A percentile compares a stretch with the other conserved stretches of the same genome.
Conservation (phyloP, 2,888 invertebrate genomes). For the Mesorhabditis belari region DNA sequence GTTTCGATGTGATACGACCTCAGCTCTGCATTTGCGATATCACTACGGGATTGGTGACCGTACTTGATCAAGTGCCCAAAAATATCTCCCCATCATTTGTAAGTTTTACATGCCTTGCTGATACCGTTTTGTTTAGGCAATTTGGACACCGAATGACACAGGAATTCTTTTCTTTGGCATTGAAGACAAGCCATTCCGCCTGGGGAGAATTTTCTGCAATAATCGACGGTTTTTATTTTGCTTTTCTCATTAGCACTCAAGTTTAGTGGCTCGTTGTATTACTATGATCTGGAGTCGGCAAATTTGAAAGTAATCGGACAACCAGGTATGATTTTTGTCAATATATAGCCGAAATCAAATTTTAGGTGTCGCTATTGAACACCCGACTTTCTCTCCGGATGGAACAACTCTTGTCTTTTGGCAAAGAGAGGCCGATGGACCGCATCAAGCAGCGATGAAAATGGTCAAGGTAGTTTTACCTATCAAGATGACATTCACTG, state of each 20-base stretch:
- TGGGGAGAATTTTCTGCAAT: constrained; percentile 46
- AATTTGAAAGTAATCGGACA: constrained; percentile 19
- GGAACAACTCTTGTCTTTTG: constrained; percentile 28
- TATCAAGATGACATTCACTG: not conserved
- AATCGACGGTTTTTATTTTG: constrained; percentile 25
- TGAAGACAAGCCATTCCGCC: constrained; percentile 28
- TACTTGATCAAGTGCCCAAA: constrained; percentile 30
- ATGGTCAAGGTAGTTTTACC: constrained; percentile 15
- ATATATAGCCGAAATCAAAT: not conserved
- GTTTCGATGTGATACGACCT: constrained; percentile 36
- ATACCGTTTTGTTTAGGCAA: constrained; percentile 12
- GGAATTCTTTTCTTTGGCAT: constrained; percentile 50
- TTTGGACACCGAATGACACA: constrained; percentile 47
- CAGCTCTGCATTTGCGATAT: constrained; percentile 45
- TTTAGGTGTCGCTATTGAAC: constrained; percentile 16
- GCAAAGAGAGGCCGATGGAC: constrained; percentile 36
- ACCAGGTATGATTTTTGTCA: constrained; percentile 1
- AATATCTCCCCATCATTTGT: constrained; percentile 35
- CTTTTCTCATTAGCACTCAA: no score
- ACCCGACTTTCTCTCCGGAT: constrained; percentile 34
- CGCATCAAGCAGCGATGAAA: constrained; percentile 37
- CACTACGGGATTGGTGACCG: constrained; percentile 30
- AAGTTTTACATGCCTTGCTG: constrained; percentile 1
- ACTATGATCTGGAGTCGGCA: constrained; percentile 35
- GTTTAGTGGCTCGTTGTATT: constrained; percentile 37